phyloP scores from a whole-genome alignment of 2,797 vertebrate species.

The Micropoecilia bifurca region DNA sequence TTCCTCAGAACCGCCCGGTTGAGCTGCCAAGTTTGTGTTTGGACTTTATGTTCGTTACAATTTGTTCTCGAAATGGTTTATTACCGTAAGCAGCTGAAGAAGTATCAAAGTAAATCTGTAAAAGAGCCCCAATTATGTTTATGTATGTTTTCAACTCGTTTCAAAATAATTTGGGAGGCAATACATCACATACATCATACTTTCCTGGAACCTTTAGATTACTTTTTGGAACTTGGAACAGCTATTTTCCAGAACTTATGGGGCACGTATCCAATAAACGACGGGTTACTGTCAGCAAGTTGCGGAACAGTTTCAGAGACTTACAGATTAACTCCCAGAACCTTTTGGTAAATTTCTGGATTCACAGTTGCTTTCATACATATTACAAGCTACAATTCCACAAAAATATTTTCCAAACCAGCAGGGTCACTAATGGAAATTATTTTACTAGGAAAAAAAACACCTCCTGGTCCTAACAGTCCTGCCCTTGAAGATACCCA shows the following conservation, averaged over 20 bases:
- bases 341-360: background rate
- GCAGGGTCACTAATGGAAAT: background rate
- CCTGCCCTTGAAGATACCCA: too few relatives aligned
- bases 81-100: conserved; percentile 47
- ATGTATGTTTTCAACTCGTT: background rate
- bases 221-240: background rate
- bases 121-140: background rate
- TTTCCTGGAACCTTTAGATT: background rate
- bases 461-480: background rate
- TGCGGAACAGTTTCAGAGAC: background rate
- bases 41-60: background rate
- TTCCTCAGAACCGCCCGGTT: background rate
- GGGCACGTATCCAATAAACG: background rate
- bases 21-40: background rate
- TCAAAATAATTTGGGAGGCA: background rate
- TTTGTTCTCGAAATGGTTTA: conserved; percentile 32
- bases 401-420: background rate
- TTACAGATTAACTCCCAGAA: background rate
- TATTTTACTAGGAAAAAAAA: background rate
- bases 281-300: background rate
- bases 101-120: conserved; percentile 8
- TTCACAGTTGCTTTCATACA: background rate
- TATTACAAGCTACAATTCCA: background rate
- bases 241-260: background rate
- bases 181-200: background rate